Evolutionary conservation across 2,797 vertebrate species (phyloP), one percentile per base, ranked within the genome.

Genomic region (Tarsius wallacei): DNA sequence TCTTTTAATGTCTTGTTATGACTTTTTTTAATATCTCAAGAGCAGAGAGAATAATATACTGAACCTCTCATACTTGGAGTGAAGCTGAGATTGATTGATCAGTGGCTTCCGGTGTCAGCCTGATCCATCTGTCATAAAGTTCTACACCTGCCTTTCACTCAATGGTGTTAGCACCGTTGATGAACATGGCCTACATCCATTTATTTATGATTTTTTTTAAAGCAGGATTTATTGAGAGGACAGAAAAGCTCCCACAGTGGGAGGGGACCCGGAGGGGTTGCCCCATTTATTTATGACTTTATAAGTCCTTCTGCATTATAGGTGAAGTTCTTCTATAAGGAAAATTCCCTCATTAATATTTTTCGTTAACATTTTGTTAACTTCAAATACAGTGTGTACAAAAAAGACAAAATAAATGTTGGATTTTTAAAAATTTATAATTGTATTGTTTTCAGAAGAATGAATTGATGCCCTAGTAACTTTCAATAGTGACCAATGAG

Each of bases 381-480:
- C 53, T 74, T 96, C 77, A 84, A 80, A 80, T 31, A 36, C 7
- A 51, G 57, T 9, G 5, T 12, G 74, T 59, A 55, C 15, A 53
- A 77, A 64, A 42, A 95, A 71, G 12, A 7, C 5, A 81, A 51
- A 36, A 90, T 10, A 93, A 84, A 85, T 14, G 51, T 22, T 87
- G 3, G 33, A 70, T 87, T 77, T 3, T 28, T 85, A 76, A 55
- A 57, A 61, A 16, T 57, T 80, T 66, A 84, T 31, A 55, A 89
- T 91, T 74, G 77, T 66, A 63, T 47, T 81, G 15, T 90, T 94
- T 94, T 92, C 68, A 90, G 33, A 87, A 80, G 51, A 81, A 57
- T 82, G 36, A 71, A 19, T 11, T 83, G 2, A 24, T 61, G 15
- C 64, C 13, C 42, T 78, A 76, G 6, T 19, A 84, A 57, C 16